Conservation (phyloP, 2,797 vertebrate species). For the Pempheris klunzingeri region DNA sequence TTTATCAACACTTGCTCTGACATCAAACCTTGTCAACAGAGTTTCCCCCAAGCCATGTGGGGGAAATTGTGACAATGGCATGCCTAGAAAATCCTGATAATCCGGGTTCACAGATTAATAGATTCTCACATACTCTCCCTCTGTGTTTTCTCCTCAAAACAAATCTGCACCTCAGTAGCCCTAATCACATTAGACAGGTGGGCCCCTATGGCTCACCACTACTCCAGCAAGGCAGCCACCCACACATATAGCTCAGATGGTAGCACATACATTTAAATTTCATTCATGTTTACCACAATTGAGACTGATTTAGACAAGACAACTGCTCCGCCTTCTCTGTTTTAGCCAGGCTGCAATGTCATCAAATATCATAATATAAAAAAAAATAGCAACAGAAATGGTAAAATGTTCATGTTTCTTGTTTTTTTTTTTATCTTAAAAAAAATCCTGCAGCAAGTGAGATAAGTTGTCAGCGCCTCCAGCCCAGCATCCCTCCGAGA, state of each 20-base stretch:
- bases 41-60: conserved; percentile 14
- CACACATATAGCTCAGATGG: not conserved
- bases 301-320: not conserved
- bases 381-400: too few species aligned
- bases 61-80: not conserved
- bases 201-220: not conserved
- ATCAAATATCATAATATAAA: too few species aligned
- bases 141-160: not conserved
- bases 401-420: too few species aligned
- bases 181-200: not conserved
- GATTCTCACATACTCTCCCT: not conserved
- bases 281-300: not conserved
- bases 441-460: too few species aligned
- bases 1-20: conserved; percentile 50
- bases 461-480: too few species aligned
- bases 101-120: not conserved
- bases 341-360: too few species aligned
- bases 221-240: not conserved
- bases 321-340: not conserved
- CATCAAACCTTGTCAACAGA: conserved; percentile 50
- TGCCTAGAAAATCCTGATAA: not conserved
- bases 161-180: not conserved
- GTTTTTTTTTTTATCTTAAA: too few species aligned
- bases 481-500: too few species aligned
- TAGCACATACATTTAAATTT: not conserved